These are phyloP conservation scores for Bothrops jararaca DNA, from an alignment of 2,113 vertebrate genomes.

Conservation along the genomic window DNA sequence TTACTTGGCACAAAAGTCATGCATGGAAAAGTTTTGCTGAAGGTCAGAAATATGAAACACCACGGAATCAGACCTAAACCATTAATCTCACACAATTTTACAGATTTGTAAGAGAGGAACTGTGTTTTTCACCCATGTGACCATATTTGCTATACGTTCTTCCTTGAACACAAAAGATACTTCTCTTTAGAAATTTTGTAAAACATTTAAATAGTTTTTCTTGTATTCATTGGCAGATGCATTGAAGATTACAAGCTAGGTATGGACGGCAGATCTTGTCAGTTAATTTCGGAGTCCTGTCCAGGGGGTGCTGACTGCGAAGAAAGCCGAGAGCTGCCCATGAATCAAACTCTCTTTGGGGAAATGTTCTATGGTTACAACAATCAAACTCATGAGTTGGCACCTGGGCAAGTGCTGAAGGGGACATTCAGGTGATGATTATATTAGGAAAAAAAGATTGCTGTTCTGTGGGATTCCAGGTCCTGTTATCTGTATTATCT, in stretches of 20 bases:
- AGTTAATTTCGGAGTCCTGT: conserved; percentile 88
- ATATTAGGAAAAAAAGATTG: background rate
- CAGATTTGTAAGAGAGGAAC: background rate
- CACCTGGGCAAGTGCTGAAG: conserved; percentile 88
- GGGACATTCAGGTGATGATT: conserved; percentile 87
- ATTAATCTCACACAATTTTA: background rate
- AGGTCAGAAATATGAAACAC: background rate
- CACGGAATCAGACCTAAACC: background rate
- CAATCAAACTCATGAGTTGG: conserved; percentile 89
- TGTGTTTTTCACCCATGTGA: background rate
- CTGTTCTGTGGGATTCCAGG: background rate
- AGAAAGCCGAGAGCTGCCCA: conserved; percentile 83
- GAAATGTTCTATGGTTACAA: conserved; percentile 97
- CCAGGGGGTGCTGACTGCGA: conserved; percentile 83
- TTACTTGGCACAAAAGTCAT: background rate
- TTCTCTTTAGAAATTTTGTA: background rate
- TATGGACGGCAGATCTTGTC: conserved; percentile 86
- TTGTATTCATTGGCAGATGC: conserved; percentile 73
- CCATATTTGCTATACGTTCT: background rate
- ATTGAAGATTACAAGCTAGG: conserved; percentile 96
- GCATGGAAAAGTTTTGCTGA: background rate
- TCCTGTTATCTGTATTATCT: background rate
- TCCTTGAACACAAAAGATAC: background rate
- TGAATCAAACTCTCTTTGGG: conserved; percentile 95
- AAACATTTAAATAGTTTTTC: background rate